These are phyloP conservation scores for Zoanthus sociatus DNA, from an alignment of 92 coral and sea anemone genomes.

Conservation along the genomic window DNA sequence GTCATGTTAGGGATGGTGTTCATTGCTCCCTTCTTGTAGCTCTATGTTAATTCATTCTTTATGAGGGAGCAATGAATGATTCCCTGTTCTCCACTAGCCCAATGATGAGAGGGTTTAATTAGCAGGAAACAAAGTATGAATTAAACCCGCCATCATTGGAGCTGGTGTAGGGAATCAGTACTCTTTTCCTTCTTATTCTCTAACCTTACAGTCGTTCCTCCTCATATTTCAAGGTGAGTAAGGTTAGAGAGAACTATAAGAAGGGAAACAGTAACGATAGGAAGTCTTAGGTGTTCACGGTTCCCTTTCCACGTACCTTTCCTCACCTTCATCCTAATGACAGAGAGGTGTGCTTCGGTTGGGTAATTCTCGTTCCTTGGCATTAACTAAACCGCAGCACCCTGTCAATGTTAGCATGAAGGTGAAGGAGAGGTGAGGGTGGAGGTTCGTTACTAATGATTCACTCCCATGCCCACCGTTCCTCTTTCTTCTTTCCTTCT, in stretches of 20 bases:
- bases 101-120: too few relatives aligned
- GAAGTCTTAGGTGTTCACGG: conserved; percentile 17
- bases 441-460: conserved; percentile 4
- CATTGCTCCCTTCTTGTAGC: too few relatives aligned
- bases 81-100: too few relatives aligned
- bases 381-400: conserved; percentile 16
- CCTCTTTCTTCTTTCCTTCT: too few relatives aligned
- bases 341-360: conserved; percentile 17
- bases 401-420: conserved; percentile 15
- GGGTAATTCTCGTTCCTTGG: conserved; percentile 14
- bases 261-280: conserved; percentile 15
- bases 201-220: conserved; percentile 16
- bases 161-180: conserved; percentile 17
- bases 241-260: conserved; percentile 14
- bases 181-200: conserved; percentile 14
- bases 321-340: conserved; percentile 16
- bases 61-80: too few relatives aligned
- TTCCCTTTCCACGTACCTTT: conserved; percentile 16
- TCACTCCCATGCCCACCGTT: too few relatives aligned
- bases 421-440: conserved; percentile 18
- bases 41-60: too few relatives aligned
- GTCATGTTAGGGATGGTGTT: too few relatives aligned
- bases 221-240: conserved; percentile 14
- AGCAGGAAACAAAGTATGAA: conserved; percentile 14
- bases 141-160: conserved; percentile 16